These are phyloP conservation scores for Carollia perspicillata DNA, from an alignment of 2,113 vertebrate species.

Conservation along the genomic window DNA sequence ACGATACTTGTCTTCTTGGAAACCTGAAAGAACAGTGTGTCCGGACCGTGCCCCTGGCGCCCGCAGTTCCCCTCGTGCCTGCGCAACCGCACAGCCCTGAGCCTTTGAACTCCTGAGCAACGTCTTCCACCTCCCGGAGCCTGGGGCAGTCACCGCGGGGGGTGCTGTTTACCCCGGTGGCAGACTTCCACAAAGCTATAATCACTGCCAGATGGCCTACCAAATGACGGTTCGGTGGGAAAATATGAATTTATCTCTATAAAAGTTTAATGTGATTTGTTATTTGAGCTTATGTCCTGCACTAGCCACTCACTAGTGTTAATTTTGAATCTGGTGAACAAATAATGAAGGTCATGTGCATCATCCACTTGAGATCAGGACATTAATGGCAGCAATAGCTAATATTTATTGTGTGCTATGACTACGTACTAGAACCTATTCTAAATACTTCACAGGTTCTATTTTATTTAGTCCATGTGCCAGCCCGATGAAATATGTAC, in stretches of 20 bases:
- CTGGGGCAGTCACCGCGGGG: background rate
- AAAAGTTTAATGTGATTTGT: background rate
- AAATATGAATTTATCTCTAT: background rate
- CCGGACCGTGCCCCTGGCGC: background rate
- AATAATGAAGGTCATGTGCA: background rate
- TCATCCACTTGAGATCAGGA: background rate
- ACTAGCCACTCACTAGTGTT: background rate
- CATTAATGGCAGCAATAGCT: conserved; percentile 9
- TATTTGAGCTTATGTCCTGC: background rate
- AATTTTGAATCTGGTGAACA: background rate
- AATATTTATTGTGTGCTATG: background rate
- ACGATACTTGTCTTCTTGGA: conserved; percentile 21
- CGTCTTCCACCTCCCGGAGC: background rate
- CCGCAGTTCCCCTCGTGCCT: background rate
- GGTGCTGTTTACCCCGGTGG: background rate
- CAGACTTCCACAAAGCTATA: conserved; percentile 13
- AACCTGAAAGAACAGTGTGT: conserved; percentile 29
- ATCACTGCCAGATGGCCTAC: conserved; percentile 37
- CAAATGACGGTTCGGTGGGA: background rate
- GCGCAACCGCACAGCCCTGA: background rate
- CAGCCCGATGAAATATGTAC: background rate
- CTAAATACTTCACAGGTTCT: background rate
- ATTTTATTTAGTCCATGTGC: background rate
- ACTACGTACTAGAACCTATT: background rate
- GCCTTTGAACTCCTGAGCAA: background rate